phyloP scores from a whole-genome alignment of 2,797 vertebrate species.

The Geotria australis region DNA sequence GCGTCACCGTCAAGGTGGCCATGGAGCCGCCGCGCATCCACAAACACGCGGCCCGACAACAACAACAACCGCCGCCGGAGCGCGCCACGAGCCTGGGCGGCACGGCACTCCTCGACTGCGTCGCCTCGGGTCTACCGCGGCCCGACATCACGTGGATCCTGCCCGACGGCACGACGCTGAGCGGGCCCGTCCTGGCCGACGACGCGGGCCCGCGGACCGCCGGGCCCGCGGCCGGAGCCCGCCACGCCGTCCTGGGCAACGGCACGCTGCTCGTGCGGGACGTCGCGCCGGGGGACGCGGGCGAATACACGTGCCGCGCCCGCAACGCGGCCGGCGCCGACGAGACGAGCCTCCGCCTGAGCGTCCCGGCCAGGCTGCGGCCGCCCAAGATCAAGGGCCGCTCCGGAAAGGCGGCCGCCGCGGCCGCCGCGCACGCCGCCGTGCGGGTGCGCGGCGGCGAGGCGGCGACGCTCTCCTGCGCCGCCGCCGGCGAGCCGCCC shows the following conservation, averaged over 20 bases:
- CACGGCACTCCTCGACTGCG: slow-evolving; percentile 32
- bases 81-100: no score
- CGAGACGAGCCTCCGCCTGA: slow-evolving; percentile 17
- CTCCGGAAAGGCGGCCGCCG: slow-evolving; percentile 19
- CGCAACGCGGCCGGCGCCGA: slow-evolving; percentile 21
- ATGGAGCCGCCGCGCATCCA: slow-evolving; percentile 53
- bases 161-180: slow-evolving; percentile 24
- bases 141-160: slow-evolving; percentile 35
- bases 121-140: slow-evolving; percentile 19
- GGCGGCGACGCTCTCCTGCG: slow-evolving; percentile 19
- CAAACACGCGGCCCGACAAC: neutral
- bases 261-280: slow-evolving; percentile 21
- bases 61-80: no score
- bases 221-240: slow-evolving; percentile 13
- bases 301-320: slow-evolving; percentile 24
- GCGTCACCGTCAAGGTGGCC: slow-evolving; percentile 32
- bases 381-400: no score
- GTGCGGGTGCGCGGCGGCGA: slow-evolving; percentile 30
- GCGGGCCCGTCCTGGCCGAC: slow-evolving; percentile 18
- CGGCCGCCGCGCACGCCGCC: slow-evolving; percentile 12
- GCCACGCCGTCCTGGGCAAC: slow-evolving; percentile 22
- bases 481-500: slow-evolving; percentile 27
- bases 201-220: slow-evolving; percentile 20
- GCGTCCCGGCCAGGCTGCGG: slow-evolving; percentile 4
- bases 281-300: slow-evolving; percentile 18